Evolutionary conservation across 2,888 invertebrate species (phyloP).

Genomic region (Catocala nupta): DNA sequence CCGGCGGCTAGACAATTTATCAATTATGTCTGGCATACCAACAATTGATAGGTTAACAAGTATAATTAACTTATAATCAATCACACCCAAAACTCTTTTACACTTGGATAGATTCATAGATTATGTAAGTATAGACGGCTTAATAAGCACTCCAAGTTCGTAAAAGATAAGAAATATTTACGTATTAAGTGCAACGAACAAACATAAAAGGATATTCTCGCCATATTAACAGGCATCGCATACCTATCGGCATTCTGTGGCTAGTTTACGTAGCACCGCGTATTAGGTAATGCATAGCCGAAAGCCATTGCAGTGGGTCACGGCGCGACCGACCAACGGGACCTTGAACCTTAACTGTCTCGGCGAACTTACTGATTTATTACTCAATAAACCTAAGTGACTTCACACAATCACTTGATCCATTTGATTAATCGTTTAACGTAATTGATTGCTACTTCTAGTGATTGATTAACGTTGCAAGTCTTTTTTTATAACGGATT

Average conservation of each 20-base stretch:
- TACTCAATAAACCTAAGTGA: conserved; percentile 24
- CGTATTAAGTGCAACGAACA: too few relatives aligned
- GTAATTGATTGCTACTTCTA: conserved; percentile 36
- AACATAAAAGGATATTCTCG: too few relatives aligned
- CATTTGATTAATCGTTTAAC: conserved; percentile 41
- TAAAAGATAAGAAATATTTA: too few relatives aligned
- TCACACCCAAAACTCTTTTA: too few relatives aligned
- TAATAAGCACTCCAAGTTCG: too few relatives aligned
- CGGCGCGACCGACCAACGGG: conserved; percentile 48
- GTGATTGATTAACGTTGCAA: conserved; percentile 25
- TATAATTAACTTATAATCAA: too few relatives aligned
- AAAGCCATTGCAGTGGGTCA: conserved; percentile 44
- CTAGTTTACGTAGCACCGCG: conserved; percentile 8
- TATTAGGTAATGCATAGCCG: conserved; percentile 48
- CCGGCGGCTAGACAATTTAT: too few relatives aligned
- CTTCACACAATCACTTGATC: conserved; percentile 29
- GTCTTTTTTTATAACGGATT: conserved; percentile 25
- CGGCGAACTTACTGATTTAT: conserved; percentile 47
- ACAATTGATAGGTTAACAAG: too few relatives aligned
- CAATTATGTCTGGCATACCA: too few relatives aligned
- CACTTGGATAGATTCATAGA: too few relatives aligned
- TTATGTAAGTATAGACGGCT: too few relatives aligned
- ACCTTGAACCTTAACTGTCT: conserved; percentile 56
- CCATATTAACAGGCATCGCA: too few relatives aligned
- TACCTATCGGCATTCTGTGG: conserved; percentile 2